A percentile compares a stretch with the other conserved stretches of the same genome.
Evolutionary conservation across 2,113 vertebrate genomes (phyloP).

Genomic region (Anseranas semipalmata): DNA sequence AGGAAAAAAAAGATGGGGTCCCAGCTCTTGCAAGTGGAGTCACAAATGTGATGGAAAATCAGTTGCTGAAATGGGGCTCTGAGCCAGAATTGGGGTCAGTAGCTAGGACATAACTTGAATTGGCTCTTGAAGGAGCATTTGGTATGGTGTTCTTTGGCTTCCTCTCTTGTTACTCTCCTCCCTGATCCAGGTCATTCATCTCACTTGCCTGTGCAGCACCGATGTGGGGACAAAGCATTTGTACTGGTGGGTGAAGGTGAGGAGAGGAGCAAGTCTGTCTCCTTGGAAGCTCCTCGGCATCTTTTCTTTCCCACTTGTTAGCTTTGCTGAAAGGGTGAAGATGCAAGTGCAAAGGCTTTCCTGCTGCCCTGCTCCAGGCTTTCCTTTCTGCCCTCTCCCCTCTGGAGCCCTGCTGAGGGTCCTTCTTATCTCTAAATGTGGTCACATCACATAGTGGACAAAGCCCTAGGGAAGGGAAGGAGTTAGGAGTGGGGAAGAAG

Average conservation of each 20-base stretch:
- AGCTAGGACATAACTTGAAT: not conserved
- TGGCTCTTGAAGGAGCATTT: not conserved
- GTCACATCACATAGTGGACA: not conserved
- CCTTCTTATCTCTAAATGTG: not conserved
- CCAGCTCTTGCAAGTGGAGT: not conserved
- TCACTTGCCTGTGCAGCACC: slow-evolving; percentile 49
- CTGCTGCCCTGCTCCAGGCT: not conserved
- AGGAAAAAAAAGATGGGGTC: not conserved
- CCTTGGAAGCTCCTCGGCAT: not conserved
- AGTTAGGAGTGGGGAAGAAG: not conserved
- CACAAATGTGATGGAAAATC: not conserved
- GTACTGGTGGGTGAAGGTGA: not conserved
- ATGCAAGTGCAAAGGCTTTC: not conserved
- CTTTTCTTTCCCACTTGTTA: not conserved
- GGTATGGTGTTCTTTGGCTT: not conserved
- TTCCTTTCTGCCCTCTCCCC: not conserved
- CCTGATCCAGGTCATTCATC: slow-evolving; percentile 76
- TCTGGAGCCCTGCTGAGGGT: not conserved
- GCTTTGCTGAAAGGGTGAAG: not conserved
- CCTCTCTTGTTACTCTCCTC: slow-evolving; percentile 77
- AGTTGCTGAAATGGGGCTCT: not conserved
- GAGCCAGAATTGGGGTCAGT: not conserved
- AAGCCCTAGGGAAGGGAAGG: not conserved
- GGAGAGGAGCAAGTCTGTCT: not conserved
- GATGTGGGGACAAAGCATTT: not conserved